Conservation (phyloP, 2,888 invertebrate species). For the Caenorhabditis sp. region DNA sequence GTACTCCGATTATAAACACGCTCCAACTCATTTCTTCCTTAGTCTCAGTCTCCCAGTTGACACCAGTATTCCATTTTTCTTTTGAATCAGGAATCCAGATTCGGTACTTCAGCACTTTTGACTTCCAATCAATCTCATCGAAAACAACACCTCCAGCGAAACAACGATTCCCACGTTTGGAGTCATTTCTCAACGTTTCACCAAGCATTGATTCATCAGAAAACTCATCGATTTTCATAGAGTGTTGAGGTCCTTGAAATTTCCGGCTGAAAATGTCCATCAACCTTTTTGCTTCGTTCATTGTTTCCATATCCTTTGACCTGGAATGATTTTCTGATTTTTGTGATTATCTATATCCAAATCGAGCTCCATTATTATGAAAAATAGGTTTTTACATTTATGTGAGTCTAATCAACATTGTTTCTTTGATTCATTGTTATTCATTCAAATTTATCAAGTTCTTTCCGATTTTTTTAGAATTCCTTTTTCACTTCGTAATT, state of each 20-base stretch:
- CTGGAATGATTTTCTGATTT: too few relatives aligned
- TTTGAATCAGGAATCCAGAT: conserved; percentile 21
- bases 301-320: not conserved
- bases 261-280: conserved; percentile 17
- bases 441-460: too few relatives aligned
- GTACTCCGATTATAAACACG: too few relatives aligned
- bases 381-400: too few relatives aligned
- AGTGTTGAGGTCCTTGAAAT: conserved; percentile 10
- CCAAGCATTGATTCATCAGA: conserved; percentile 14
- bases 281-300: conserved; percentile 2
- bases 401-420: too few relatives aligned
- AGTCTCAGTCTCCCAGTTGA: conserved; percentile 10
- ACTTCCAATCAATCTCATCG: conserved; percentile 14
- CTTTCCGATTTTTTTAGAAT: too few relatives aligned
- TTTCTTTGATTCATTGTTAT: too few relatives aligned
- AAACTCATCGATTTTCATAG: conserved; percentile 14
- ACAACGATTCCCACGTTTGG: conserved; percentile 10
- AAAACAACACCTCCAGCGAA: conserved; percentile 43
- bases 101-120: conserved; percentile 18
- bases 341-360: too few relatives aligned
- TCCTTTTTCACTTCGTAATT: too few relatives aligned
- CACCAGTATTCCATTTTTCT: conserved; percentile 20
- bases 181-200: conserved; percentile 22
- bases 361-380: too few relatives aligned
- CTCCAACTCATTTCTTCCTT: conserved; percentile 5